Evolutionary conservation across 2,113 vertebrate species (phyloP).

Genomic region (Trochalopteron elliotii): DNA sequence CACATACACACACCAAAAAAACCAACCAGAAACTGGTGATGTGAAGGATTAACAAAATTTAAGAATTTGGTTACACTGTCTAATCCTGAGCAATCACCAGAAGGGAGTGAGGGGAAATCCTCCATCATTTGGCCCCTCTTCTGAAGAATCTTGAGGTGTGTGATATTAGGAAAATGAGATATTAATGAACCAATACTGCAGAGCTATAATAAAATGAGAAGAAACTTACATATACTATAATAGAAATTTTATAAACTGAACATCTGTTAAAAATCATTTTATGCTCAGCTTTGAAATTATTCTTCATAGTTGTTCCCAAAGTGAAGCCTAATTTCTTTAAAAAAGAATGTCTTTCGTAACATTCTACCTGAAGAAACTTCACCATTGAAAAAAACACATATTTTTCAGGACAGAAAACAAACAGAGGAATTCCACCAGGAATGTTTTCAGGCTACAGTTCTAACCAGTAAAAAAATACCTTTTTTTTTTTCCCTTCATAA

Average conservation of each 20-base stretch:
- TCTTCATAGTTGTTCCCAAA: not conserved
- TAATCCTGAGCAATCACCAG: not conserved
- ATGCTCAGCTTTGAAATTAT: not conserved
- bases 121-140: not conserved
- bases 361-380: slow-evolving; percentile 7
- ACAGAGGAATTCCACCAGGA: slow-evolving; percentile 35
- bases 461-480: not conserved
- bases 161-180: not conserved
- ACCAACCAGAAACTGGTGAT: not conserved
- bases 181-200: not conserved
- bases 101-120: not conserved
- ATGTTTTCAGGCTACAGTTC: slow-evolving; percentile 8
- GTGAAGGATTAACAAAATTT: not conserved
- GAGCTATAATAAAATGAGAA: not conserved
- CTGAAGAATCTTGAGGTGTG: not conserved
- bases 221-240: not conserved
- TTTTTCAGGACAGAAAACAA: slow-evolving; percentile 39
- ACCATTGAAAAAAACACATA: not conserved
- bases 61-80: not conserved
- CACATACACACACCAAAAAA: too few species aligned
- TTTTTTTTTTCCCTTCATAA: not conserved
- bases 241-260: not conserved
- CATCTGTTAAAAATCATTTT: not conserved
- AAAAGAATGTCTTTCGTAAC: not conserved
- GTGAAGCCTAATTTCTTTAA: not conserved